phyloP scores from a whole-genome alignment of 2,888 invertebrate species.

The Ophion ventricosus region DNA sequence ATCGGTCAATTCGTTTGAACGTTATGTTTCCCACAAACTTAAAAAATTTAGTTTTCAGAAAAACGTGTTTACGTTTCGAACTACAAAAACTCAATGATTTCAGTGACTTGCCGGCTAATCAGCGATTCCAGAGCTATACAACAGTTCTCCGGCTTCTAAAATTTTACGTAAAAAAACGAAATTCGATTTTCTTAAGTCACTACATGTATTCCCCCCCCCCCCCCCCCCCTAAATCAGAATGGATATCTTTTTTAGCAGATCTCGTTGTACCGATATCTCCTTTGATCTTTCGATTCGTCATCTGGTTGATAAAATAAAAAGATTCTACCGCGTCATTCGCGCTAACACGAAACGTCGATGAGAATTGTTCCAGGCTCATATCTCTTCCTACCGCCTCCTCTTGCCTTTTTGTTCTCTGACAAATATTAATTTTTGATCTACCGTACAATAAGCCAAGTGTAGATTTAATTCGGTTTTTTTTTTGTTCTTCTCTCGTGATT shows the following conservation, averaged over 20 bases:
- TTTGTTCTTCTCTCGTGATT: conserved; percentile 25
- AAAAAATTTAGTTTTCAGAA: too few species aligned
- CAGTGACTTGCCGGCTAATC: too few species aligned
- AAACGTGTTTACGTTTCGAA: too few species aligned
- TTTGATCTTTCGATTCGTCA: conserved; percentile 59
- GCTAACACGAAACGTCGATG: conserved; percentile 59
- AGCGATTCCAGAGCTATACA: too few species aligned
- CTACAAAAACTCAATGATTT: too few species aligned
- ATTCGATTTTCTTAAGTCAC: too few species aligned
- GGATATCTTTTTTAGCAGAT: conserved; percentile 51
- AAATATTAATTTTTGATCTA: conserved; percentile 34
- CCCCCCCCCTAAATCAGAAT: too few species aligned
- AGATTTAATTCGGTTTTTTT: conserved; percentile 17
- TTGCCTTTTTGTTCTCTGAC: conserved; percentile 31
- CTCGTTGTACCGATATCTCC: conserved; percentile 43
- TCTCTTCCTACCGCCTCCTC: conserved; percentile 29
- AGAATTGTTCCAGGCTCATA: conserved; percentile 39
- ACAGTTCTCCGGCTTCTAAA: too few species aligned
- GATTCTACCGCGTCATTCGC: conserved; percentile 43
- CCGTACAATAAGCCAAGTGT: not conserved
- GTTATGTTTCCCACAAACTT: too few species aligned
- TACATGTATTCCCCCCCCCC: too few species aligned
- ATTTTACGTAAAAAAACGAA: too few species aligned
- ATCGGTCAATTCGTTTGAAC: too few species aligned
- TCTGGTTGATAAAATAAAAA: conserved; percentile 39